Base-by-base conservation (phyloP, 2,888 invertebrate species). In the Halictus ligatus region DNA sequence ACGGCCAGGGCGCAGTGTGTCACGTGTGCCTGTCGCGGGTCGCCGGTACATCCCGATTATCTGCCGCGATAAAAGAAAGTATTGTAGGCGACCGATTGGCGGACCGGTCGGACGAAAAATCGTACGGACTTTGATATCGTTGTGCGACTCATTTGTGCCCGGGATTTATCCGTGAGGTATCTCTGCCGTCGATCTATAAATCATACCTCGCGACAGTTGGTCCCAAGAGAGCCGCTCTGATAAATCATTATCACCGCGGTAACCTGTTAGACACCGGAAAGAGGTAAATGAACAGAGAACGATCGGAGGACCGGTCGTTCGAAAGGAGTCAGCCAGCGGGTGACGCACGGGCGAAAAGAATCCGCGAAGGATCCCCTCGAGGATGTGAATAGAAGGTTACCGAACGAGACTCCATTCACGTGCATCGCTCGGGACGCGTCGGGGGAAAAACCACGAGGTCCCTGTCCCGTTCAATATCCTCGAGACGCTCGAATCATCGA, bases 141-240 rank as follows among this genome's bases (percentile, higher is more conserved):
- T 76, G 73, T 69, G 78, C 60, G 75, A 72, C 60, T 50, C 25
- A 43, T 48, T 60, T 35, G 81, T n/a, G 60, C 69, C 58, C 12
- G 71, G 60, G 71, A 75, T 64, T 75, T n/a, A 15, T 73, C 18
- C 50, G 1, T 35, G 2, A 35, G 35, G 78, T n/a, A 75, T n/a
- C 64, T 58, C 35, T 35, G 2, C 2, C n/a, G n/a, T 35, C 15
- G 46, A 29, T 43, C 21, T 35, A 58, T 86, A 75, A 80, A 87
- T 83, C 75, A 29, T 64, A 48, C 48, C 35, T 54, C 7, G 12
- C 50, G 84, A 78, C 84, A 58, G 35, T 79, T 7, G 78, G 73
- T 18, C 18, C 25, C 13, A 21, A 60, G 67, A 77, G 67, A 77
- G 60, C 60, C 13, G 8, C 13, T 48, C 13, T 48, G 60, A 85